phyloP scores from a whole-genome alignment of 2,113 vertebrate species.

The Polypterus bichir region DNA sequence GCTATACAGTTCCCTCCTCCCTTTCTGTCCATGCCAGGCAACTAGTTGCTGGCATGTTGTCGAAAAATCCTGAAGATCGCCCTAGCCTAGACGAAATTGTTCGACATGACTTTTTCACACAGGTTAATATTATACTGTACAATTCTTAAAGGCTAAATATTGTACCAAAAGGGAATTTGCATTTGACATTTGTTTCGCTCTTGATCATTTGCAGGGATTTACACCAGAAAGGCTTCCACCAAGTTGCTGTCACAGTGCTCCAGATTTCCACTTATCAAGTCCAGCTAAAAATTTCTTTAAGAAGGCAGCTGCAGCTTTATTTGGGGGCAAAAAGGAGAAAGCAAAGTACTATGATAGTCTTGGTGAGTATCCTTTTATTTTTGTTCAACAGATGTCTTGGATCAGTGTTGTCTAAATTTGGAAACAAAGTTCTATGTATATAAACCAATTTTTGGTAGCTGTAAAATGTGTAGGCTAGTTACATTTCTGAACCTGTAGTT shows the following conservation, averaged over 20 bases:
- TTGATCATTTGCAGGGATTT: conserved; percentile 63
- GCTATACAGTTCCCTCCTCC: conserved; percentile 80
- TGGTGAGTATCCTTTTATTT: conserved; percentile 59
- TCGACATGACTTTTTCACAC: conserved; percentile 82
- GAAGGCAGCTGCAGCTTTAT: conserved; percentile 91
- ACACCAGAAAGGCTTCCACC: conserved; percentile 81
- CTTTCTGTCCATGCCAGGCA: conserved; percentile 76
- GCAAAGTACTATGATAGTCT: conserved; percentile 85
- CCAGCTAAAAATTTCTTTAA: conserved; percentile 96
- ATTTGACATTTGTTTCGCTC: conserved; percentile 1
- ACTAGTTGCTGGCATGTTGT: conserved; percentile 78
- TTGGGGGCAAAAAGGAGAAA: conserved; percentile 92
- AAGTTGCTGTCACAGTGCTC: conserved; percentile 83
- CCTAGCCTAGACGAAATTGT: conserved; percentile 82
- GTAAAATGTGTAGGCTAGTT: no score
- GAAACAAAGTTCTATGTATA: no score
- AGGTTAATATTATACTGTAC: conserved; percentile 50
- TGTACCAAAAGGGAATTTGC: no score
- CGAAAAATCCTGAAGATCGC: conserved; percentile 80
- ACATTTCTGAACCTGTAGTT: no score
- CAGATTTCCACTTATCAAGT: conserved; percentile 91
- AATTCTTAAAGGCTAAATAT: no score
- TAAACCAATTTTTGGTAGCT: no score
- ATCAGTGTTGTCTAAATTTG: not conserved
- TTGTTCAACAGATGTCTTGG: not conserved